Base-by-base conservation (phyloP, 2,797 vertebrate genomes). In the Sardinella longiceps region DNA sequence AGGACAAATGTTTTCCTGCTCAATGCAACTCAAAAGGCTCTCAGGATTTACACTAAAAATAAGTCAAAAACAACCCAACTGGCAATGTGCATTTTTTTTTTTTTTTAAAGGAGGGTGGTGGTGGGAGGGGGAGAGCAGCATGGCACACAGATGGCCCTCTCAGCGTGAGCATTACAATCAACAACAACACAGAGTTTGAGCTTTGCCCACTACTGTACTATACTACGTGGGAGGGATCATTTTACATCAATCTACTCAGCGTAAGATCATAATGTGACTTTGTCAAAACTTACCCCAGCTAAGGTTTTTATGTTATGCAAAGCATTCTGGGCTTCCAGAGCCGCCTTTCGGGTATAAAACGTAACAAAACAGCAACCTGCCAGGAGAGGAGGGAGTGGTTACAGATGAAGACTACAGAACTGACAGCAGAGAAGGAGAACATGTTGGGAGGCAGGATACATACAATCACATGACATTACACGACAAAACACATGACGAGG, bases 271-370 rank as follows among this genome's bases (percentile, higher is more conserved):
- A 43, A n/a, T n/a, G n/a, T n/a, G n/a, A n/a, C n/a, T n/a, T n/a
- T n/a, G n/a, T n/a, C n/a, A n/a, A 91, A 95, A 98, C 98, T 99
- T 97, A 99, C 97, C 98, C 97, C 98, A 97, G 96, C 97, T 98
- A 99, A 98, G 95, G 98, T 99, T 97, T 99, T 99, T 97, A 98
- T 98, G 96, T 99, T 98, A 97, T 99, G 97, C 96, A 98, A 96
- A 93, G 97, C 98, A 96, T 98, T 99, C 96, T 99, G 98, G 95
- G 98, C 98, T 93, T 98, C 98, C 94, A 98, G 97, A 96, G 98
- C 98, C 93, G 98, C 97, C 97, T 99, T 99, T 96, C 97, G 97
- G 94, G 97, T 99, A 97, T 98, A 99, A 98, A 98, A 99, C 92
- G 98, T 99, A 96, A 99, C 97, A 97, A 99, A 99, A 98, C 97